Evolutionary conservation across 2,797 vertebrate genomes (phyloP), one percentile per base, ranked within the genome.

Genomic region (Lacerta agilis): DNA sequence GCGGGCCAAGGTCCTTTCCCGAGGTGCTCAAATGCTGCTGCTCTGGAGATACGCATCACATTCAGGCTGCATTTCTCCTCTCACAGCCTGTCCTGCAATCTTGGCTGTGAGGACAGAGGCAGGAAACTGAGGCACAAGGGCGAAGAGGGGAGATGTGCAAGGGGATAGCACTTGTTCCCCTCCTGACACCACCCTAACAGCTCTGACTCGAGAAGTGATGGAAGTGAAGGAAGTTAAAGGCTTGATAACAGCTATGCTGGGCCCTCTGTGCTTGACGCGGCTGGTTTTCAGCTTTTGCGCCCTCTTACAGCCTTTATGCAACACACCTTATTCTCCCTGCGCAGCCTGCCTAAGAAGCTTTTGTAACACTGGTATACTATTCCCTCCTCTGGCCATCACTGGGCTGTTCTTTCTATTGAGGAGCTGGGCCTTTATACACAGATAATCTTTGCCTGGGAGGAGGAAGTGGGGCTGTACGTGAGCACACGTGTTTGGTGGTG

Each of bases 21-120:
- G 41, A 45, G 49, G 78, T 36, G 10, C 43, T n/a, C 5, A 3
- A 2, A 36, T 11, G 49, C 33, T 23, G 23, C 38, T 72, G 13
- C 49, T 55, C 49, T 1, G 1, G 11, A 1, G 13, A n/a, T 69
- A 73, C 5, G 2, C 15, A 55, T 45, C 25, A 18, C 6, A 4
- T 25, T 5, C n/a, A 0, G 36, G 10, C 15, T 0, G 0, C 41
- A 73, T 3, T 0, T 7, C 41, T 73, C 43, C 72, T 27, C 45
- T 81, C 89, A 7, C 41, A 49, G 43, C 1, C 41, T 8, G 88
- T 83, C 86, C 73, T 90, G 83, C 55, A 20, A 17, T 36, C 72
- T 49, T n/a, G 23, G 77, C 10, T 76, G 38, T 1, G 13, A 8
- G 61, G 77, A 27, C 36, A 45, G 0, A 0, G 29, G 45, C 33